Evolutionary conservation across 2,888 invertebrate genomes (phyloP).

Genomic region (Platycheirus rosarum): DNA sequence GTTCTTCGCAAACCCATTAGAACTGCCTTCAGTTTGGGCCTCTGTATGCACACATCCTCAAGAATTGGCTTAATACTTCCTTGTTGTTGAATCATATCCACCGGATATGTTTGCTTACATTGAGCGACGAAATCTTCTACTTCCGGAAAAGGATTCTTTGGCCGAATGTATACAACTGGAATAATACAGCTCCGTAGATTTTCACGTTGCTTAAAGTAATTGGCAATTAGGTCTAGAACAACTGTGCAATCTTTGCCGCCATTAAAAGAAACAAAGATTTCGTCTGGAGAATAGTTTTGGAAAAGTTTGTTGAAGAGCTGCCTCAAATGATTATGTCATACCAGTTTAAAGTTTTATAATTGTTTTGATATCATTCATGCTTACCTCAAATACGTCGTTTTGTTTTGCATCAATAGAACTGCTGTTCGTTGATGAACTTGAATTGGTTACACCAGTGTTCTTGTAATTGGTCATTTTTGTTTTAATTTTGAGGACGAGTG

Average conservation of each 20-base stretch:
- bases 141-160: constrained; percentile 92
- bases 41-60: constrained; percentile 84
- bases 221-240: constrained; percentile 87
- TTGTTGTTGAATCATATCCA: constrained; percentile 87
- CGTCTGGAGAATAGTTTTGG: constrained; percentile 86
- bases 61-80: constrained; percentile 90
- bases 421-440: constrained; percentile 15
- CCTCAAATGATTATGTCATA: no score
- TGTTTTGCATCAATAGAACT: constrained; percentile 21
- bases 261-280: constrained; percentile 96
- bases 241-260: constrained; percentile 99
- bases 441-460: constrained; percentile 8
- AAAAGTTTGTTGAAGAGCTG: constrained; percentile 86
- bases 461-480: constrained; percentile 60
- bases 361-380: background rate
- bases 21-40: constrained; percentile 88
- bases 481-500: background rate
- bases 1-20: constrained; percentile 95
- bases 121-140: constrained; percentile 91
- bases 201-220: constrained; percentile 78
- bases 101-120: constrained; percentile 87
- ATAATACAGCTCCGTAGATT: constrained; percentile 79
- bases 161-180: constrained; percentile 90
- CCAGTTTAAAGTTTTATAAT: background rate
- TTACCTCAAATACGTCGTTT: constrained; percentile 49